Base-by-base conservation (phyloP, 2,888 invertebrate species). In the Sphinx pinastri region DNA sequence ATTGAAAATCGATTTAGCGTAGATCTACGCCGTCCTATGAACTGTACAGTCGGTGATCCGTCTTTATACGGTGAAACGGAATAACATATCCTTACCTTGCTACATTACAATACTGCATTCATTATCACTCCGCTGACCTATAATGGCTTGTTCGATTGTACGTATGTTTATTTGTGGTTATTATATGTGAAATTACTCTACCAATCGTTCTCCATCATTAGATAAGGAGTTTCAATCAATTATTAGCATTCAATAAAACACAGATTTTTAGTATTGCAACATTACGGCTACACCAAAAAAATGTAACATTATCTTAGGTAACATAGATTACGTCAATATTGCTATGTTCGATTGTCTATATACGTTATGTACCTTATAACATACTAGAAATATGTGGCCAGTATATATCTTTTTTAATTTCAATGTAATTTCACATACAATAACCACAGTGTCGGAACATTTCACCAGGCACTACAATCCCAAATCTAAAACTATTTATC, bases 61-160 rank as follows among this genome's bases (percentile, higher is more conserved):
- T 38, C 38, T 51, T 14, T 51, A 51, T 12, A 14, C 14, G 51
- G 7, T 51, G 3, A 4, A 14, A 6, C 38, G 2, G 58, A 31
- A 58, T 38, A 63, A 3, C 63, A 47, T 47, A 19, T 16, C 16
- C 60, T 63, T 63, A 63, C 47, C 60, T 4, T 52, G 2, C 54
- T 16, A 5, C n/a, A 63, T 45, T 14, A 49, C 47, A 63, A 63
- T 63, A 63, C 63, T 49, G 63, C 49, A 49, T 47, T 49, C 47
- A 13, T 63, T 63, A 63, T 63, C 63, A 63, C 63, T 3, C 13
- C 10, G 4, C 47, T 12, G 19, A 12, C 16, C 19, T 60, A 60
- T 19, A 63, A 63, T 63, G 47, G 49, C 63, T 63, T 63, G 60
- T 60, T 49, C 49, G 63, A 49, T 19, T 63, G 63, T 63, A 49